Conservation (phyloP, 2,888 invertebrate genomes). For the Julus scandinavius region DNA sequence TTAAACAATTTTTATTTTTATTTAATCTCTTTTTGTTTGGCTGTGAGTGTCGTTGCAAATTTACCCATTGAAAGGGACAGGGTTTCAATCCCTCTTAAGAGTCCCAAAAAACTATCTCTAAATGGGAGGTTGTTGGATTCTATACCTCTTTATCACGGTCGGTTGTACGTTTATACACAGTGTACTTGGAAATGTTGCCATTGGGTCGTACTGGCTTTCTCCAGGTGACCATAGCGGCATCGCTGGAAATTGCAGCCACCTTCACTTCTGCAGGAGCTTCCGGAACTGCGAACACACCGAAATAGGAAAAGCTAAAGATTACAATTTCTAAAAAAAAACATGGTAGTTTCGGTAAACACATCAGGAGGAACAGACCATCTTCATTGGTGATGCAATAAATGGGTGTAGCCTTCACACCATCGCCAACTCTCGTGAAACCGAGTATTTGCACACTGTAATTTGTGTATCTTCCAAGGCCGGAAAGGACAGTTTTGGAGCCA, state of each 20-base stretch:
- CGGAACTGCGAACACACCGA: constrained; percentile 49
- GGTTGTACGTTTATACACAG: constrained; percentile 55
- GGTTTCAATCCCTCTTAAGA: too few relatives aligned
- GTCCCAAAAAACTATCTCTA: not conserved
- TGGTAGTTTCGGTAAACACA: not conserved
- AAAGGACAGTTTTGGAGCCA: constrained; percentile 53
- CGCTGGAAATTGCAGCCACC: constrained; percentile 57
- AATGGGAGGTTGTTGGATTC: not conserved
- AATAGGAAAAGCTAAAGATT: not conserved
- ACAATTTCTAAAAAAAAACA: not conserved
- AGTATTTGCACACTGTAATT: constrained; percentile 67
- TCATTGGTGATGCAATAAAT: constrained; percentile 60
- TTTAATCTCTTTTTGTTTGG: too few relatives aligned
- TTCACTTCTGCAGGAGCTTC: constrained; percentile 56
- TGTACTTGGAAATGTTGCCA: constrained; percentile 56
- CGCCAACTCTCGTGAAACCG: constrained; percentile 66
- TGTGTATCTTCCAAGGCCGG: constrained; percentile 64
- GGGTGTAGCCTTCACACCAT: constrained; percentile 64
- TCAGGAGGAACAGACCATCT: not conserved
- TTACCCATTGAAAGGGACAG: too few relatives aligned
- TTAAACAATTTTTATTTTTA: too few relatives aligned
- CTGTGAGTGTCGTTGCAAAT: too few relatives aligned
- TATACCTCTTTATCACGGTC: constrained; percentile 54
- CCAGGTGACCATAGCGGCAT: constrained; percentile 56
- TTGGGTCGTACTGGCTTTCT: constrained; percentile 55